Evolutionary conservation across 1,140 invertebrate genomes (phyloP), one percentile per base, ranked within the genome.

Genomic region (Cotesia chilonis): DNA sequence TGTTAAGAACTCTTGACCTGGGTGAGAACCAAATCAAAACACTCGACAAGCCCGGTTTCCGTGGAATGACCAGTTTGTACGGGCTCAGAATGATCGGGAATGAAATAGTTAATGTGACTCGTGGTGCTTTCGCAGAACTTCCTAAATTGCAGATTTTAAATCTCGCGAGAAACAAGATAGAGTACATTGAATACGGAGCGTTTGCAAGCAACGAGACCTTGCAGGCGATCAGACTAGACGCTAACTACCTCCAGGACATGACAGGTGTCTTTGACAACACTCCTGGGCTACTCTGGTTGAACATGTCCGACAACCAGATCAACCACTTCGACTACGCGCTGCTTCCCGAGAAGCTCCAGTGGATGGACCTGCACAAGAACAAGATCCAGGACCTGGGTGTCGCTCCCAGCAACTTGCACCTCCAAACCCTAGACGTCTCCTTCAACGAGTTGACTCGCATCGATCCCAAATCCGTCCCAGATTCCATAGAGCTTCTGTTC

Each of bases 291-390:
- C 85, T 94, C 70, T 95, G 93, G 93, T 82, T 96, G 10, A 96
- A 96, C 88, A 89, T 95, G 72, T 94, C 93, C 9, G 93, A 94
- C 85, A 96, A 96, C 84, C 89, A 90, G 81, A 88, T 96, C 76
- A 90, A 91, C 14, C 91, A 91, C 88, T 95, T 96, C 81, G 94
- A 95, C 81, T 96, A 95, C 80, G 89, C 90, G 47, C 90, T 94
- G 76, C 89, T 96, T 67, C 94, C 94, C 1, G 87, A 89, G 55
- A 91, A 90, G 79, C 87, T 96, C 2, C 92, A 93, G 81, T 94
- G 93, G 92, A 83, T 96, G 74, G 94, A 95, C 83, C 87, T 96
- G 54, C 94, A 95, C 81, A 92, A 92, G 76, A 96, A 96, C 83
- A 89, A 90, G 70, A 93, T 95, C 68, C 89, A 89, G 77, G 91